A percentile compares a stretch with the other conserved stretches of the same genome.
Conservation (phyloP, 2,797 vertebrate genomes). For the Cryptoblepharus egeriae region DNA sequence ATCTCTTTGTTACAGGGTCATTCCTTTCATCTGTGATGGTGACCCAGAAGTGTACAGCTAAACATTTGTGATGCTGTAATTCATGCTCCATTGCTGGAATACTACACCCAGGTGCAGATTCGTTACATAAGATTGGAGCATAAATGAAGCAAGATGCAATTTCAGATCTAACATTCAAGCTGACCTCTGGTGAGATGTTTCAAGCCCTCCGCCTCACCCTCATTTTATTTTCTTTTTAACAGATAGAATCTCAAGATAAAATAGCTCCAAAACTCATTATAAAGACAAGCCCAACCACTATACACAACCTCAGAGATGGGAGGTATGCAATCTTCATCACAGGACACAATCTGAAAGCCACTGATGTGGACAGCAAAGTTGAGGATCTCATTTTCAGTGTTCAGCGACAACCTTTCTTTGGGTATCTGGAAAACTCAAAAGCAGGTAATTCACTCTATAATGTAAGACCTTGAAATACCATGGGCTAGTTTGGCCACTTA, state of each 20-base stretch:
- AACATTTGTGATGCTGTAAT: too few species aligned
- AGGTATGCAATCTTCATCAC: slow-evolving; percentile 71
- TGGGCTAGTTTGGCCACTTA: background rate
- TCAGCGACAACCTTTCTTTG: slow-evolving; percentile 70
- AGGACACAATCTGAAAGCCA: slow-evolving; percentile 70
- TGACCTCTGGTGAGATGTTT: background rate
- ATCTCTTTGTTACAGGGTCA: too few species aligned
- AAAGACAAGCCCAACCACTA: slow-evolving; percentile 63
- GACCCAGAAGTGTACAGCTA: too few species aligned
- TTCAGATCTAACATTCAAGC: background rate
- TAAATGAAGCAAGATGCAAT: background rate
- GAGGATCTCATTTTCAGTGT: slow-evolving; percentile 76
- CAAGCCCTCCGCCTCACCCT: background rate
- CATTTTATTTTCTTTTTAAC: background rate
- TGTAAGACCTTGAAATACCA: background rate
- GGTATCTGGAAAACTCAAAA: slow-evolving; percentile 77
- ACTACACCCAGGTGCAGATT: too few species aligned
- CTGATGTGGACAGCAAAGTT: slow-evolving; percentile 68
- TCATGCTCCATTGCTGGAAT: too few species aligned
- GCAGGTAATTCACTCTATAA: slow-evolving; percentile 57
- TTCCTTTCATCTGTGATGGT: too few species aligned
- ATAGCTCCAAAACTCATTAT: slow-evolving; percentile 68
- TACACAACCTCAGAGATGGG: slow-evolving; percentile 66
- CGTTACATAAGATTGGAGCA: too few species aligned
- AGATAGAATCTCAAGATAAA: slow-evolving; percentile 77